phyloP scores from a whole-genome alignment of 2,113 vertebrate genomes.

The Phocoena sinus region DNA sequence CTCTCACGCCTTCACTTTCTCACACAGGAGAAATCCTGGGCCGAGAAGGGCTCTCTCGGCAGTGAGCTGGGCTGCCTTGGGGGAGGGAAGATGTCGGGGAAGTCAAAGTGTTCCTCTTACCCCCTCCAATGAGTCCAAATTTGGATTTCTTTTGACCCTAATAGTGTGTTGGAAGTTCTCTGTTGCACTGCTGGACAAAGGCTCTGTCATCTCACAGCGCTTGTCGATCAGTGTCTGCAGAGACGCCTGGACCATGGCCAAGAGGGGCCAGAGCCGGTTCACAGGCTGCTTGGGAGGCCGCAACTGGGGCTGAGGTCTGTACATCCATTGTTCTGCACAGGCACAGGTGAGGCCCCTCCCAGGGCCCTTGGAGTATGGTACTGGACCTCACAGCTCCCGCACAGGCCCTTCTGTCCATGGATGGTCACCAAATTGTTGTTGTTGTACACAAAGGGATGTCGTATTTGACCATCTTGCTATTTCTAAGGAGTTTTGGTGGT shows the following conservation, averaged over 20 bases:
- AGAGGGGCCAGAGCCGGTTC: not conserved
- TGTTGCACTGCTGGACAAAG: not conserved
- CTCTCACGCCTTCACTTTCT: not conserved
- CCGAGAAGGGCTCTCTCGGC: not conserved
- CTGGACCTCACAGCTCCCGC: not conserved
- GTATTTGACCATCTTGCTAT: not conserved
- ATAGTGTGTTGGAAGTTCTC: not conserved
- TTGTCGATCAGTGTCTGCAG: not conserved
- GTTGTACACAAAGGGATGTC: rapidly evolving
- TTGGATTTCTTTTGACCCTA: not conserved
- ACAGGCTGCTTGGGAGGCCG: not conserved
- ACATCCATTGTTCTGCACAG: rapidly evolving
- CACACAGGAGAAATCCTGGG: not conserved
- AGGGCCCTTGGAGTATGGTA: rapidly evolving
- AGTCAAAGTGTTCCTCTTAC: not conserved
- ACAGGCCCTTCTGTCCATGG: not conserved
- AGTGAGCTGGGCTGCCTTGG: not conserved
- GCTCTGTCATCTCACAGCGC: not conserved
- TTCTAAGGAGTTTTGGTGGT: not conserved
- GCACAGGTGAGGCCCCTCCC: rapidly evolving
- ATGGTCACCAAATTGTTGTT: not conserved
- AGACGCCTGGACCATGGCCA: not conserved
- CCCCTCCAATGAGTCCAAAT: not conserved
- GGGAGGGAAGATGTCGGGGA: not conserved
- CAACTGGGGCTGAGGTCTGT: not conserved